Evolutionary conservation across 1,140 invertebrate genomes (phyloP).

Genomic region (Cyrtorhinus lividipennis): DNA sequence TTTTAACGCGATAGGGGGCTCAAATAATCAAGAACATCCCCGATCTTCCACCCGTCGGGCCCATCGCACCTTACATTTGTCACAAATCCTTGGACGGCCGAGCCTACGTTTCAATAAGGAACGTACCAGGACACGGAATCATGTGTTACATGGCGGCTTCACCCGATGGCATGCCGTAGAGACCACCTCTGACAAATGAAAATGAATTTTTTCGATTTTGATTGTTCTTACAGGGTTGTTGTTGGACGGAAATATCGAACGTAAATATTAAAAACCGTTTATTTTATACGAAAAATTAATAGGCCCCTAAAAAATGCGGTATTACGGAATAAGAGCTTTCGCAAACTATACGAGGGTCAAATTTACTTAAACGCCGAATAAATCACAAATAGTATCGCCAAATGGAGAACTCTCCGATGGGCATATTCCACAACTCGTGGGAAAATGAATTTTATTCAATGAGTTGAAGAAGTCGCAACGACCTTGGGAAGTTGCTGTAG

Average conservation of each 20-base stretch:
- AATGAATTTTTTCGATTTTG: too few species aligned
- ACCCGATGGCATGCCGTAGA: constrained; percentile 26
- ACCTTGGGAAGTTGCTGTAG: too few species aligned
- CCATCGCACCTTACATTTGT: constrained; percentile 32
- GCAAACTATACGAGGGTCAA: background rate
- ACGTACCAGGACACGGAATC: constrained; percentile 33
- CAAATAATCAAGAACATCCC: constrained; percentile 23
- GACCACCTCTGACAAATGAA: background rate
- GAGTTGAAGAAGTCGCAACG: too few species aligned
- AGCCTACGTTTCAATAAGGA: constrained; percentile 34
- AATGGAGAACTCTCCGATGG: too few species aligned
- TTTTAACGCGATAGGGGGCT: constrained; percentile 25
- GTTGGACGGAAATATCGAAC: background rate
- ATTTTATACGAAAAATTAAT: background rate
- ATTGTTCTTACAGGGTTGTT: too few species aligned
- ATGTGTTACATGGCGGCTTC: constrained; percentile 38
- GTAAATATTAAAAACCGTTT: background rate
- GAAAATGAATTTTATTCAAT: too few species aligned
- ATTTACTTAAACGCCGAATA: background rate
- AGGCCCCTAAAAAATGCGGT: background rate
- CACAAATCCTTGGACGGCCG: constrained; percentile 35
- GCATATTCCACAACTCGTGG: too few species aligned
- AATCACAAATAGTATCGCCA: too few species aligned
- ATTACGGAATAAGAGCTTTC: background rate
- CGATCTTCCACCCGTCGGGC: constrained; percentile 32